A percentile compares a stretch with the other conserved stretches of the same genome.
These are phyloP conservation scores for Lepisosteus oculatus DNA, from an alignment of 2,113 vertebrate species.

Conservation along the genomic window DNA sequence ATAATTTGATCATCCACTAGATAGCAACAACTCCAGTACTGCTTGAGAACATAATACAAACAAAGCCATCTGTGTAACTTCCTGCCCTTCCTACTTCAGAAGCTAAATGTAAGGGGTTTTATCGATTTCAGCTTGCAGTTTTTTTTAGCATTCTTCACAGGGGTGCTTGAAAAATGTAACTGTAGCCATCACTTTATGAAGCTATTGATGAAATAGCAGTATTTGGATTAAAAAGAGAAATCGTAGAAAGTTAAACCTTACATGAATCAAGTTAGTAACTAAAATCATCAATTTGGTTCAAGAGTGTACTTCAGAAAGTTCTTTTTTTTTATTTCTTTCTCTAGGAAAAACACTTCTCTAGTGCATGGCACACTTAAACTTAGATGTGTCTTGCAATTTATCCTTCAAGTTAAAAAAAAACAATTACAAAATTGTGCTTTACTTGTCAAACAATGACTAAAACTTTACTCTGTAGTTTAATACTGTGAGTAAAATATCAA, in stretches of 20 bases:
- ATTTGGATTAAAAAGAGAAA: background rate
- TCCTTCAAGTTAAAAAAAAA: too few relatives aligned
- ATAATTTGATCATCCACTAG: slow-evolving; percentile 17
- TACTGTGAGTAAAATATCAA: slow-evolving; percentile 30
- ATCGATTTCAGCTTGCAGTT: slow-evolving; percentile 29
- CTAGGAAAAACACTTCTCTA: background rate
- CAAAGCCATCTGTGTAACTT: slow-evolving; percentile 26
- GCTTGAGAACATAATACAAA: slow-evolving; percentile 17
- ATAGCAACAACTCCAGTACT: slow-evolving; percentile 20
- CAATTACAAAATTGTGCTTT: background rate
- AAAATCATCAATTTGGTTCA: background rate
- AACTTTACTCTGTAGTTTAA: slow-evolving; percentile 17
- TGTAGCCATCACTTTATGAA: slow-evolving; percentile 8
- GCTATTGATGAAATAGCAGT: background rate
- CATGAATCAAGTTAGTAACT: background rate
- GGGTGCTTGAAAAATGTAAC: slow-evolving; percentile 12
- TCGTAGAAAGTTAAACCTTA: background rate
- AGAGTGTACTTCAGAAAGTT: too few relatives aligned
- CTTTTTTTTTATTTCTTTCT: too few relatives aligned
- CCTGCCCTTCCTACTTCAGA: slow-evolving; percentile 21
- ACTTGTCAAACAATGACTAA: background rate
- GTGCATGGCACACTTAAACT: too few relatives aligned
- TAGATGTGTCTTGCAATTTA: too few relatives aligned
- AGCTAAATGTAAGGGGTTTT: slow-evolving; percentile 27
- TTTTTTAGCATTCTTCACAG: slow-evolving; percentile 24